These are phyloP conservation scores for Drepanosiphum platanoidis DNA, from an alignment of 2,888 invertebrate species.

Conservation along the genomic window DNA sequence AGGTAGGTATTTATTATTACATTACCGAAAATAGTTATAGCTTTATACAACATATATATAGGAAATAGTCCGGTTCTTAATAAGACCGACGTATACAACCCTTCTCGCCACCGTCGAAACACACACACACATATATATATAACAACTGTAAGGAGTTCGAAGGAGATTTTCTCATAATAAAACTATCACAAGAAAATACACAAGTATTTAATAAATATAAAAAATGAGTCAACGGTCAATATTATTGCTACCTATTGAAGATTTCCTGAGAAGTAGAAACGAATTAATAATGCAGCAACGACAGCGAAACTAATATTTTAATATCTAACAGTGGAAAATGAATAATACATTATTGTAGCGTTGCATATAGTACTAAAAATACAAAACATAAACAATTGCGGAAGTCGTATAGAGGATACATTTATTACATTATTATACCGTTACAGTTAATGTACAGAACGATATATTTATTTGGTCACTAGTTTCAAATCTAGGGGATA, in stretches of 20 bases:
- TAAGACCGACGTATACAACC: neutral
- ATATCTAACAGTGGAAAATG: conserved; percentile 38
- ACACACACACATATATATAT: neutral
- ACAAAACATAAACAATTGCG: neutral
- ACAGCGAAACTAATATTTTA: conserved; percentile 23
- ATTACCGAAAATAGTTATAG: conserved; percentile 41
- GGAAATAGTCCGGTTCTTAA: conserved; percentile 14
- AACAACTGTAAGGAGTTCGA: conserved; percentile 8
- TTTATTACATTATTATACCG: neutral
- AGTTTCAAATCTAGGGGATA: neutral
- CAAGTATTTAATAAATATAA: conserved; percentile 43
- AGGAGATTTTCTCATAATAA: conserved; percentile 26
- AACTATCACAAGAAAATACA: conserved; percentile 13
- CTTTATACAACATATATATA: neutral
- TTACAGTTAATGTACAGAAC: neutral
- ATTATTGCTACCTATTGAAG: neutral
- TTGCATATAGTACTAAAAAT: neutral
- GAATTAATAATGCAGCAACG: neutral
- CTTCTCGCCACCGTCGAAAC: neutral
- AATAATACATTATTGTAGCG: conserved; percentile 9
- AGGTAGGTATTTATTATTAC: conserved; percentile 48
- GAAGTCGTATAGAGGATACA: neutral
- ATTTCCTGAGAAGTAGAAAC: neutral
- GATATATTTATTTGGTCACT: neutral
- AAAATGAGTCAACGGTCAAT: conserved; percentile 22